phyloP scores from a whole-genome alignment of 2,888 invertebrate genomes.

The Drosophila pseudotalamancana region DNA sequence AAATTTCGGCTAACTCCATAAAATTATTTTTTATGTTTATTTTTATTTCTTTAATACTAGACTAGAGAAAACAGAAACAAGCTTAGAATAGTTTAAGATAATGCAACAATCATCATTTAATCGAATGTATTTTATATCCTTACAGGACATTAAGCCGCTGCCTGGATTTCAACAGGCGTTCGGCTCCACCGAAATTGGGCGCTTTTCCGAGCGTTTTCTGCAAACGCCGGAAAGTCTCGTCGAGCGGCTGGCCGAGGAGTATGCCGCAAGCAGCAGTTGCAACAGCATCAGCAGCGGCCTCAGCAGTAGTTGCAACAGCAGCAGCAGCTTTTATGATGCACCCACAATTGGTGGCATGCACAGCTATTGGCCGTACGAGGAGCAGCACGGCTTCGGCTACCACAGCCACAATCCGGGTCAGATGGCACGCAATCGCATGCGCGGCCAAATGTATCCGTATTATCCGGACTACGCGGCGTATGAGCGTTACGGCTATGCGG shows the following conservation, averaged over 20 bases:
- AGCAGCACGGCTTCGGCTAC: conserved; percentile 32
- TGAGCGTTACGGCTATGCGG: conserved; percentile 65
- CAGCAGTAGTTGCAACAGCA: conserved; percentile 15
- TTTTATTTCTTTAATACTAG: too few relatives aligned
- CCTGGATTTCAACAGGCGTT: conserved; percentile 94
- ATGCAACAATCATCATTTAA: too few relatives aligned
- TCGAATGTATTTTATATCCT: not conserved
- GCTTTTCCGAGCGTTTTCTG: conserved; percentile 89
- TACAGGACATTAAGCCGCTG: conserved; percentile 85
- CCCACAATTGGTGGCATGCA: conserved; percentile 26
- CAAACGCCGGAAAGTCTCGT: conserved; percentile 78
- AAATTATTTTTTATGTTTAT: too few relatives aligned
- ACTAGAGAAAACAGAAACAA: too few relatives aligned
- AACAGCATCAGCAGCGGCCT: conserved; percentile 16
- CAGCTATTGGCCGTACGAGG: conserved; percentile 59
- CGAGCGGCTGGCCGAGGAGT: conserved; percentile 61
- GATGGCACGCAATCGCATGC: conserved; percentile 49
- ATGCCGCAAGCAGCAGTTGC: conserved; percentile 29
- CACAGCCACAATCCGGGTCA: conserved; percentile 14
- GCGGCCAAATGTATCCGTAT: conserved; percentile 47
- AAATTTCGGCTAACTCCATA: too few relatives aligned
- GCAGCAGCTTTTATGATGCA: conserved; percentile 40
- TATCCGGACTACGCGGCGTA: conserved; percentile 66
- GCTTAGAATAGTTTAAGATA: not conserved
- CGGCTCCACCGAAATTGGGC: conserved; percentile 94